phyloP scores from a whole-genome alignment of 2,797 vertebrate species.

The Rhincodon typus region DNA sequence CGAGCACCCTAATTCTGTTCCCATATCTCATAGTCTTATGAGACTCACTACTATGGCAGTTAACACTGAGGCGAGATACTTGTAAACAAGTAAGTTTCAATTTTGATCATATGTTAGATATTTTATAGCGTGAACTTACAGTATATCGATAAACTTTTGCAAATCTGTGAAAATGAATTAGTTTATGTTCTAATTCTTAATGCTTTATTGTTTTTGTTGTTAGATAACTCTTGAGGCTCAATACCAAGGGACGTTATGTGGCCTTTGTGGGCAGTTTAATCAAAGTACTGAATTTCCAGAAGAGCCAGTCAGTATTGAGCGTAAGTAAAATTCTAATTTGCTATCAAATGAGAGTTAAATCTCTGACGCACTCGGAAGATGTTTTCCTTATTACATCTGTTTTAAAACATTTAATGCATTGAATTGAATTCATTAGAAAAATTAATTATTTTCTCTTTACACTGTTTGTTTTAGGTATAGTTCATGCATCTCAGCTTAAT shows the following conservation, averaged over 20 bases:
- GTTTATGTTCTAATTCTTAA: neutral
- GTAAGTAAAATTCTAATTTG: conserved; percentile 1
- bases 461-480: neutral
- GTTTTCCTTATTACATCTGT: neutral
- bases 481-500: neutral
- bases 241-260: conserved; percentile 44
- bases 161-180: neutral
- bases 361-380: neutral
- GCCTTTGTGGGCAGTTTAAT: conserved; percentile 48
- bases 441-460: neutral
- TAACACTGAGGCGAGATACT: neutral
- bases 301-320: too few species aligned
- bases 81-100: neutral
- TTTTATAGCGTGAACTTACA: neutral
- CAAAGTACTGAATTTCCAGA: conserved; percentile 42
- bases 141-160: neutral
- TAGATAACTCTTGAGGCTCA: conserved; percentile 47
- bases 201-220: conserved; percentile 38
- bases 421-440: neutral
- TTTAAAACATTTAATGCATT: neutral
- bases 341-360: neutral
- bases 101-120: neutral
- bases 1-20: too few species aligned
- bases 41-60: neutral
- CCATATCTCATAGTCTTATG: too few species aligned